Conservation (phyloP, 2,888 invertebrate genomes). For the Spodoptera exigua region DNA sequence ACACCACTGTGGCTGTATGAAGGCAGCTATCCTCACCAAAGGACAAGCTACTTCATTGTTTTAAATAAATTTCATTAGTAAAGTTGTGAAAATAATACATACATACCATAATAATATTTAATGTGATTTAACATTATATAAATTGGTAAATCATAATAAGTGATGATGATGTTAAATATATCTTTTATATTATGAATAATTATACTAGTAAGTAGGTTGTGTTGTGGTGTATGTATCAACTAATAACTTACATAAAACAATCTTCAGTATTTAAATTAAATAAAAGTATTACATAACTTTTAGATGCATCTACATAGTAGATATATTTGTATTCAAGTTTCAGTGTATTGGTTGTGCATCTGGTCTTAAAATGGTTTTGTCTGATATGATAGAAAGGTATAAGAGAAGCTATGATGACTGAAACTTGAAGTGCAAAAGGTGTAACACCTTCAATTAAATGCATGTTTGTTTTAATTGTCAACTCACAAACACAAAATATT, state of each 20-base stretch:
- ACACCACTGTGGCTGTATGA: conserved; percentile 18
- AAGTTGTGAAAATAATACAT: not conserved
- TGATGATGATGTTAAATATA: too few species aligned
- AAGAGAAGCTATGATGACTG: conserved; percentile 10
- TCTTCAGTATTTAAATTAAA: conserved; percentile 57
- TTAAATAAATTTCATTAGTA: not conserved
- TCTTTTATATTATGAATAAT: conserved; percentile 31
- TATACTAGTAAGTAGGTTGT: conserved; percentile 54
- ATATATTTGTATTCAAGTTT: conserved; percentile 29
- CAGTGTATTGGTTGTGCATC: conserved; percentile 15
- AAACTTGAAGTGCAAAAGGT: conserved; percentile 3
- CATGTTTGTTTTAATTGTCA: too few species aligned
- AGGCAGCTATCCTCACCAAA: conserved; percentile 5
- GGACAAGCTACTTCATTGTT: not conserved
- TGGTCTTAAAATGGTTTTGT: conserved; percentile 14
- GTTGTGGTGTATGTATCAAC: conserved; percentile 65
- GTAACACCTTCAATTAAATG: conserved; percentile 13
- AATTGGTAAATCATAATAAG: too few species aligned
- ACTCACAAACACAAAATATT: conserved; percentile 4
- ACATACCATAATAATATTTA: not conserved
- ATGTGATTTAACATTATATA: conserved; percentile 8
- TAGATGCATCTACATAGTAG: conserved; percentile 58
- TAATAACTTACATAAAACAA: conserved; percentile 57
- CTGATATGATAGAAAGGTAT: conserved; percentile 18
- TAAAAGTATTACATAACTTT: conserved; percentile 59